Evolutionary conservation across 2,888 invertebrate genomes (phyloP).

Genomic region (Iselma pallidipennis): DNA sequence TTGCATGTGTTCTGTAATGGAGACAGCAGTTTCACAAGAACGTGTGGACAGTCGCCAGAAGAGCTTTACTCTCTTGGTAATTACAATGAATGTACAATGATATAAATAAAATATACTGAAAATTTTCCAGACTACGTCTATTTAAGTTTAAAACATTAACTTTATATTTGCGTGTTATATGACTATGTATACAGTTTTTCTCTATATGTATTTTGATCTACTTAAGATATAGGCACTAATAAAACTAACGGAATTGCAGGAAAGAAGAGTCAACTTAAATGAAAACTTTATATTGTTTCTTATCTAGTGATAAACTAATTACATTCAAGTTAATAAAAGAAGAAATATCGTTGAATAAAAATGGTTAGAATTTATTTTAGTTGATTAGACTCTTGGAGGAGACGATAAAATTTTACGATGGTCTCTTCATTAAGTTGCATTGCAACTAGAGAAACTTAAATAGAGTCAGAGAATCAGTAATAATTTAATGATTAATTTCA

Average conservation of each 20-base stretch:
- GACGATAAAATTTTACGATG: not conserved
- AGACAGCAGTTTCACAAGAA: slow-evolving; percentile 51
- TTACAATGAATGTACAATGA: slow-evolving; percentile 50
- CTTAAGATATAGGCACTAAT: not conserved
- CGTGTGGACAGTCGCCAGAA: slow-evolving; percentile 54
- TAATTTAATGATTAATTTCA: not conserved
- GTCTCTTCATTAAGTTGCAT: not conserved
- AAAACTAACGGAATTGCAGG: not conserved
- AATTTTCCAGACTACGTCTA: slow-evolving; percentile 22
- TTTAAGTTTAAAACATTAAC: slow-evolving; percentile 24
- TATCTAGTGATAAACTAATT: not conserved
- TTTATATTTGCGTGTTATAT: too few species aligned
- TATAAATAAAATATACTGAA: slow-evolving; percentile 39
- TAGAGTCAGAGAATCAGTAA: not conserved
- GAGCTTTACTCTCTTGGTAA: slow-evolving; percentile 47
- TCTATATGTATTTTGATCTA: too few species aligned
- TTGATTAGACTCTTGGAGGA: not conserved
- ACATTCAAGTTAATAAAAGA: not conserved
- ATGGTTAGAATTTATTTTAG: not conserved
- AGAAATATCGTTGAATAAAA: not conserved
- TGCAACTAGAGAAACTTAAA: not conserved
- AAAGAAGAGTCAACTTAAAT: not conserved
- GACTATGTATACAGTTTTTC: too few species aligned
- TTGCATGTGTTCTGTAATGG: slow-evolving; percentile 51
- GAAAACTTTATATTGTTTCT: not conserved